These are phyloP conservation scores for Passer montanus DNA, from an alignment of 2,113 vertebrate species.

Conservation along the genomic window DNA sequence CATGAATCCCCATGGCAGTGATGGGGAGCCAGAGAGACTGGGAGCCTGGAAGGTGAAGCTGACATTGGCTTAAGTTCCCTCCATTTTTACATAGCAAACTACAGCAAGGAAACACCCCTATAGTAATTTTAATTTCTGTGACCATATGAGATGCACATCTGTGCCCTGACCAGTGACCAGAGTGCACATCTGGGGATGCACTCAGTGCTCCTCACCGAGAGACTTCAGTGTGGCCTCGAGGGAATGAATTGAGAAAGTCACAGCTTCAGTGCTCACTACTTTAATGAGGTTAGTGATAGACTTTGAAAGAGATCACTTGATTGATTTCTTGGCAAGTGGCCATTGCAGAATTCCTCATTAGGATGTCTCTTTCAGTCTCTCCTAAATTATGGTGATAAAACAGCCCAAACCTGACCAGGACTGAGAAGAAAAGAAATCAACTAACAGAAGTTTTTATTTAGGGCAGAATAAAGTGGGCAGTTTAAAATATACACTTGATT, in stretches of 20 bases:
- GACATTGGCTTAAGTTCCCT: neutral
- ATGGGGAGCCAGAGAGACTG: neutral
- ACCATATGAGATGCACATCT: neutral
- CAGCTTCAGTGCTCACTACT: slow-evolving; percentile 16
- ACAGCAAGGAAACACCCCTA: neutral
- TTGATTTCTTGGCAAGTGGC: slow-evolving; percentile 47
- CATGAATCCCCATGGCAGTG: neutral
- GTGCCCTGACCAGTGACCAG: neutral
- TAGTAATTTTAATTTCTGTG: neutral
- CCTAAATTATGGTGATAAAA: neutral
- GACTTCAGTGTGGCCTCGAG: neutral
- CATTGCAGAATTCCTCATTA: slow-evolving; percentile 36
- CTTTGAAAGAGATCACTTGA: slow-evolving; percentile 19
- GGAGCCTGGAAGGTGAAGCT: neutral
- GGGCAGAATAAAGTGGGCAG: neutral
- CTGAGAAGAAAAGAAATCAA: neutral
- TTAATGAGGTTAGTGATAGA: slow-evolving; percentile 59
- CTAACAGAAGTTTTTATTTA: neutral
- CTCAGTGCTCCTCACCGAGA: neutral
- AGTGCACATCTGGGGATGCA: neutral
- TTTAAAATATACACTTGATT: neutral
- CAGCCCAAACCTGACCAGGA: neutral
- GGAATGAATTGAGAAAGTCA: slow-evolving; percentile 15
- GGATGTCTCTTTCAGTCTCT: neutral
- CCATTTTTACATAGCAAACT: neutral